Conservation (phyloP, 2,113 vertebrate genomes). For the Xiphias gladius region DNA sequence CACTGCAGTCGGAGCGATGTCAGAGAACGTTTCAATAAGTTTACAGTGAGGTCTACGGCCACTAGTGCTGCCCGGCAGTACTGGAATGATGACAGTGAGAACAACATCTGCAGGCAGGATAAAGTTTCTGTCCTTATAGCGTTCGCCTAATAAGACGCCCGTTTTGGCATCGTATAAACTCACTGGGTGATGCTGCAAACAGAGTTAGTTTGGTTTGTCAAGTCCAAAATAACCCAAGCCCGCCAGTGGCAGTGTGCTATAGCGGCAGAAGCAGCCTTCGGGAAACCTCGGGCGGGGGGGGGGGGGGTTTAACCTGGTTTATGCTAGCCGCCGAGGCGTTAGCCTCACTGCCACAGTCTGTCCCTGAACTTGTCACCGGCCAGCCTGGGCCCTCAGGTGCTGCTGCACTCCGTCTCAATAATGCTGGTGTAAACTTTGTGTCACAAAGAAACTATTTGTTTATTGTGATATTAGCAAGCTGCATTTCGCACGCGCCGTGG, state of each 20-base stretch:
- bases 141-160: no score
- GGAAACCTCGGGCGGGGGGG: neutral
- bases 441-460: neutral
- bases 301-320: no score
- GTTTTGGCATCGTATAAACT: neutral
- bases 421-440: neutral
- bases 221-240: neutral
- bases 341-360: neutral
- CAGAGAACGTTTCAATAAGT: neutral
- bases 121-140: no score
- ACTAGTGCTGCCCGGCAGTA: neutral
- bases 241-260: neutral
- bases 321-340: neutral
- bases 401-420: neutral
- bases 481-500: accelerated
- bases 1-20: neutral
- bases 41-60: neutral
- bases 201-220: neutral
- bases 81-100: neutral
- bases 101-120: neutral
- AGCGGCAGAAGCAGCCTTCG: neutral
- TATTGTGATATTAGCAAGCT: neutral
- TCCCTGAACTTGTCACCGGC: neutral
- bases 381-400: neutral
- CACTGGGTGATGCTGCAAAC: neutral